Percentiles rank a stretch among this genome's conserved stretches.
Conservation (phyloP, 2,113 vertebrate species). For the Ptyas mucosa region DNA sequence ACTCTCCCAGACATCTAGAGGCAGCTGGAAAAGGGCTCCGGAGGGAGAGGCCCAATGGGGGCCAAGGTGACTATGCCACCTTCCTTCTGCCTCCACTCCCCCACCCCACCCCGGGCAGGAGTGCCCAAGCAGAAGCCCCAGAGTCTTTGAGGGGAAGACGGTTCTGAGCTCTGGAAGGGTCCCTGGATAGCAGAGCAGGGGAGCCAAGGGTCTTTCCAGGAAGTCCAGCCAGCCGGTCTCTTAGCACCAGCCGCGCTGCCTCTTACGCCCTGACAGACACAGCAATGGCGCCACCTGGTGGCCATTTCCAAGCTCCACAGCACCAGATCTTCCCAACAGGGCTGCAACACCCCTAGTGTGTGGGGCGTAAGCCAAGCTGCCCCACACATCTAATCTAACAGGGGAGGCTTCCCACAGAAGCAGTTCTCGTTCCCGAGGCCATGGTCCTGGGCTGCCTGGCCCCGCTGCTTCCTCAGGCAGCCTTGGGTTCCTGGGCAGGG, state of each 20-base stretch:
- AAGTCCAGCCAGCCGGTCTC: conserved; percentile 19
- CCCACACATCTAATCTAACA: not conserved
- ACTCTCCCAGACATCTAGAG: too few relatives aligned
- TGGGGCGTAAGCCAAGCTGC: not conserved
- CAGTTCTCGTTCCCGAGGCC: not conserved
- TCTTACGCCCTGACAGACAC: not conserved
- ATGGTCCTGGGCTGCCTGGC: not conserved
- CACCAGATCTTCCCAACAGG: not conserved
- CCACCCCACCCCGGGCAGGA: not conserved
- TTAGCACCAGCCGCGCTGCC: not conserved
- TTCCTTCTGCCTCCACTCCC: too few relatives aligned
- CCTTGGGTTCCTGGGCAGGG: not conserved
- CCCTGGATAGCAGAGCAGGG: not conserved
- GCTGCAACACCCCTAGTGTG: not conserved
- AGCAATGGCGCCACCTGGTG: conserved; percentile 66
- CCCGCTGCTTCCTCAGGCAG: not conserved
- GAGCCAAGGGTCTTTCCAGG: fast-evolving
- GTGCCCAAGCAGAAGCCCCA: not conserved
- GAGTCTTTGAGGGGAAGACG: fast-evolving
- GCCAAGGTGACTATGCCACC: not conserved
- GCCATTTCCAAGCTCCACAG: conserved; percentile 11
- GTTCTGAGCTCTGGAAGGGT: not conserved
- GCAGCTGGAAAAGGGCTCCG: not conserved
- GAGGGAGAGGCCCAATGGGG: not conserved
- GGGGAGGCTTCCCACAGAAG: not conserved